These are phyloP conservation scores for Chionomys nivalis DNA, from an alignment of 2,113 vertebrate genomes.

Conservation along the genomic window DNA sequence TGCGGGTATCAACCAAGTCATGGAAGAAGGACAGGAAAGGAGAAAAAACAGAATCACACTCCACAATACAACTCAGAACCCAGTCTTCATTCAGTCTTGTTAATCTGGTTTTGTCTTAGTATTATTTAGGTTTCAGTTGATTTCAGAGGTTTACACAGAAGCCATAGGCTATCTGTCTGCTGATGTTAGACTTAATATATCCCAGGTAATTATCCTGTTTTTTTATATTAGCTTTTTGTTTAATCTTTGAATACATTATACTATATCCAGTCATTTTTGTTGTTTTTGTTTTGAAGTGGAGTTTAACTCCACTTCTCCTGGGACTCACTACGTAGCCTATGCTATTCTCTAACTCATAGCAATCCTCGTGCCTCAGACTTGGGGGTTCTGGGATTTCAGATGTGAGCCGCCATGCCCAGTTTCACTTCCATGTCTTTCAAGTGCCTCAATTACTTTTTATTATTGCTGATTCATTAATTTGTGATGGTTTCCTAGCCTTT, in stretches of 20 bases:
- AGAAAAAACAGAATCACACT: neutral
- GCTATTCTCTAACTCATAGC: neutral
- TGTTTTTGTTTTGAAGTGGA: neutral
- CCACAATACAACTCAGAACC: neutral
- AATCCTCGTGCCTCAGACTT: neutral
- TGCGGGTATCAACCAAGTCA: neutral
- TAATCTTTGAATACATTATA: neutral
- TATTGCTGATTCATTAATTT: slow-evolving; percentile 38
- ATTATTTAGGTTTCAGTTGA: slow-evolving; percentile 14
- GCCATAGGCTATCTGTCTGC: neutral
- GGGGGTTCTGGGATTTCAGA: neutral
- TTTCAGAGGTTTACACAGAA: slow-evolving; percentile 17
- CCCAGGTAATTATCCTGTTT: neutral
- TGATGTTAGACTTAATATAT: neutral
- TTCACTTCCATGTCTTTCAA: neutral
- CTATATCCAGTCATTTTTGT: neutral
- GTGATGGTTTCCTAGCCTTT: neutral
- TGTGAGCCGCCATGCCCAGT: neutral
- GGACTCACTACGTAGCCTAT: neutral
- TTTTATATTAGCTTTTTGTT: neutral
- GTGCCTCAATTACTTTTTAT: neutral
- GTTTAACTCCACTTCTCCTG: neutral
- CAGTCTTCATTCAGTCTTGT: neutral
- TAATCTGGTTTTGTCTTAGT: neutral
- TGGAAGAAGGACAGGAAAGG: neutral